Evolutionary conservation across 2,113 vertebrate genomes (phyloP), one percentile per base, ranked within the genome.

Genomic region (Cnemophilus loriae): DNA sequence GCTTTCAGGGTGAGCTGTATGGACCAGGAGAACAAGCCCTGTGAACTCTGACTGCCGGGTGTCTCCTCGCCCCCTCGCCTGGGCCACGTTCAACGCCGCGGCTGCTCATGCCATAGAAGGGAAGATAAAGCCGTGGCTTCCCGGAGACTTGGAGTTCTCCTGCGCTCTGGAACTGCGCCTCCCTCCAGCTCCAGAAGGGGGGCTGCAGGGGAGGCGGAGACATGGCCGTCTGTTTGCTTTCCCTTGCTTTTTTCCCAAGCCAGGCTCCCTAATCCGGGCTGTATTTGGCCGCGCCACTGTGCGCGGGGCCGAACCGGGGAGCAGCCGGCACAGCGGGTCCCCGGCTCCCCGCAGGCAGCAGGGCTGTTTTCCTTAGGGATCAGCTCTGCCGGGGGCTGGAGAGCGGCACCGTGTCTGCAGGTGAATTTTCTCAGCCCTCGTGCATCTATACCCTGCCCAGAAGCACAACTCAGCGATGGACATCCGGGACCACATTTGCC

Each of bases 61-160:
- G 68, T 55, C 89, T 89, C 56, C 87, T 90, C 22, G 3, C 61
- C 73, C 33, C 9, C 3, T 82, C 49, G 92, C 90, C 67, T 60
- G 92, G 67, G 79, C 80, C 30, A 19, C 4, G 7, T 23, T 56
- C 73, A 74, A 5, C 11, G 17, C 80, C 3, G 9, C 18, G 16
- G 68, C 76, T 8, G 13, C 82, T 77, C 84, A 5, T 46, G 83
- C 96, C 93, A 93, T 96, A 94, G 96, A 96, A 96, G 96, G 92
- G 92, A 88, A 96, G 90, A 96, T 75, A 84, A 93, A 95, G 79
- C 76, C 3, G 19, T 11, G 85, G 68, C 82, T 92, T 93, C 83
- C 50, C 91, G 47, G 75, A 61, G 64, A 44, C 91, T 89, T 11
- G 1, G 52, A 94, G 75, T 7, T 90, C 41, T 77, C 59, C 71